Evolutionary conservation across 2,797 vertebrate species (phyloP).

Genomic region (Podargus strigoides): DNA sequence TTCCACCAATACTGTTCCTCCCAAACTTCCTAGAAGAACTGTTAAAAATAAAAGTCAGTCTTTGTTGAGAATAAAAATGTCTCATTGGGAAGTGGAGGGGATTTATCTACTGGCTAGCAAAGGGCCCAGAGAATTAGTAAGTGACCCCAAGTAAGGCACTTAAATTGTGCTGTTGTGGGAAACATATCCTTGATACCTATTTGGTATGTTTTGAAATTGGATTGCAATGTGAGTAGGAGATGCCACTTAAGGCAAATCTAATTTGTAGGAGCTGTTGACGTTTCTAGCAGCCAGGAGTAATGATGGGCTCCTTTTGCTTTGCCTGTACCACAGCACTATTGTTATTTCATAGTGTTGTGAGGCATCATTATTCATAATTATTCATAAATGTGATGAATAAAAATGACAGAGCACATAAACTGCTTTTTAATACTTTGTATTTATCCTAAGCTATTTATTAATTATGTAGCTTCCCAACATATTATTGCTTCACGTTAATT

Average conservation of each 20-base stretch:
- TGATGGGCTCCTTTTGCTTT: neutral
- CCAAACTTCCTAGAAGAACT: neutral
- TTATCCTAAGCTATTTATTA: constrained; percentile 28
- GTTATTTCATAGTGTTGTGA: neutral
- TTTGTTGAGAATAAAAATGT: neutral
- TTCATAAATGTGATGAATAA: constrained; percentile 24
- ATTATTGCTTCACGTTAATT: constrained; percentile 30
- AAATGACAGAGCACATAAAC: constrained; percentile 28
- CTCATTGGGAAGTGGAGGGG: neutral
- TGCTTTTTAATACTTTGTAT: constrained; percentile 10
- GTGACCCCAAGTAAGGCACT: neutral
- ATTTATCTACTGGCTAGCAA: neutral
- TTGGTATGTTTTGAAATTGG: neutral
- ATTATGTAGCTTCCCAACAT: constrained; percentile 22
- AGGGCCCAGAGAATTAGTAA: neutral
- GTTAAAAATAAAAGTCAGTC: neutral
- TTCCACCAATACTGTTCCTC: neutral
- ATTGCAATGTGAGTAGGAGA: neutral
- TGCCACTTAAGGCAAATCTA: neutral
- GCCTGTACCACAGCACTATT: neutral
- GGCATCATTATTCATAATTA: constrained; percentile 8
- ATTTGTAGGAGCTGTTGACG: neutral
- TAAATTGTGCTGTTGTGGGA: neutral
- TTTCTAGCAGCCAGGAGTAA: neutral
- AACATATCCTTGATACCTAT: neutral